phyloP scores from a whole-genome alignment of 2,888 invertebrate genomes.

The Lymantria monacha region DNA sequence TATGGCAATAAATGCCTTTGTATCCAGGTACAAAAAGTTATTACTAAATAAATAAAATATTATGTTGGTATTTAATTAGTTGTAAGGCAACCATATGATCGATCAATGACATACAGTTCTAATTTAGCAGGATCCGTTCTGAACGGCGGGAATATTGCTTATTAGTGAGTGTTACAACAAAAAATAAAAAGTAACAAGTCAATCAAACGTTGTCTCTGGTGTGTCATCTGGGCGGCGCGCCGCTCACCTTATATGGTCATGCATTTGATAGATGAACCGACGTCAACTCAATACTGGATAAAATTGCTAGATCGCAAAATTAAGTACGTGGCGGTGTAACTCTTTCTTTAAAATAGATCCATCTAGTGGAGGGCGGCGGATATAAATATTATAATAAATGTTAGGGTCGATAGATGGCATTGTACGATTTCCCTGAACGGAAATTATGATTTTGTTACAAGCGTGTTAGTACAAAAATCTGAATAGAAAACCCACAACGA shows the following conservation, averaged over 20 bases:
- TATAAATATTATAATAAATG: no score
- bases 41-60: not conserved
- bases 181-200: constrained; percentile 60
- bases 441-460: no score
- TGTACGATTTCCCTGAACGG: no score
- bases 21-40: no score
- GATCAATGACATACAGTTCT: constrained; percentile 12
- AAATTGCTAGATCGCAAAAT: not conserved
- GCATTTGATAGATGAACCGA: constrained; percentile 49
- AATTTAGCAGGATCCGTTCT: constrained; percentile 17
- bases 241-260: constrained; percentile 54
- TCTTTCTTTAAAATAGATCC: no score
- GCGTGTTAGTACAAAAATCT: no score
- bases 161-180: constrained; percentile 35
- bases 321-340: not conserved
- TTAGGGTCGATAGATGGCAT: no score
- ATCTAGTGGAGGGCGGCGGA: no score
- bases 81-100: constrained; percentile 3
- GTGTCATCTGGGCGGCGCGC: constrained; percentile 60
- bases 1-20: no score
- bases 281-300: constrained; percentile 25
- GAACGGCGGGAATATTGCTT: constrained; percentile 39
- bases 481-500: no score
- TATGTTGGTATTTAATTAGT: constrained; percentile 5
- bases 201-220: constrained; percentile 54